These are phyloP conservation scores for Nettapus auritus DNA, from an alignment of 2,113 vertebrate genomes.

Conservation along the genomic window DNA sequence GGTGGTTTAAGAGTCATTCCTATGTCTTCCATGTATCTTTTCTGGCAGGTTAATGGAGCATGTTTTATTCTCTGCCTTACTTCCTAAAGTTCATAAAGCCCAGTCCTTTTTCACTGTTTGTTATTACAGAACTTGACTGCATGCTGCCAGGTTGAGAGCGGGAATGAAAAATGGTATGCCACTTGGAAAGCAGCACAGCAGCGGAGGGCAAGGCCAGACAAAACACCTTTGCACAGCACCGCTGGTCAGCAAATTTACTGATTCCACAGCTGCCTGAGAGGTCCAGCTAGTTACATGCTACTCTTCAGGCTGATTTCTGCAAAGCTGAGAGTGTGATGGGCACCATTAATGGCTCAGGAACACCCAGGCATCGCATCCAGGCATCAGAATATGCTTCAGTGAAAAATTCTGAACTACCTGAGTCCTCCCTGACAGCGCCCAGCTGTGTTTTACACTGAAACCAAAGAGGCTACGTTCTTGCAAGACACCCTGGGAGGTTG, in stretches of 20 bases:
- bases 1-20: conserved; percentile 34
- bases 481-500: not conserved
- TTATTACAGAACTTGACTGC: not conserved
- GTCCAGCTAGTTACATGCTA: not conserved
- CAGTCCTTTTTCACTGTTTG: conserved; percentile 15
- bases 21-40: conserved; percentile 59
- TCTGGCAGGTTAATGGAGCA: conserved; percentile 47
- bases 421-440: not conserved
- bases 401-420: not conserved
- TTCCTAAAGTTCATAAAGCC: conserved; percentile 47
- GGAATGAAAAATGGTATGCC: not conserved
- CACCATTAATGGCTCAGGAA: not conserved
- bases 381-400: not conserved
- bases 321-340: not conserved
- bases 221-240: not conserved
- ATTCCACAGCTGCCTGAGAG: not conserved
- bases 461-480: not conserved
- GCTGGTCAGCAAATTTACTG: not conserved
- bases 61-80: conserved; percentile 54
- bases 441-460: not conserved
- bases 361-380: not conserved
- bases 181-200: not conserved
- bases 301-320: not conserved
- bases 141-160: not conserved
- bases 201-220: not conserved